Conservation (phyloP, 2,888 invertebrate genomes). For the Eupithecia dodoneata region DNA sequence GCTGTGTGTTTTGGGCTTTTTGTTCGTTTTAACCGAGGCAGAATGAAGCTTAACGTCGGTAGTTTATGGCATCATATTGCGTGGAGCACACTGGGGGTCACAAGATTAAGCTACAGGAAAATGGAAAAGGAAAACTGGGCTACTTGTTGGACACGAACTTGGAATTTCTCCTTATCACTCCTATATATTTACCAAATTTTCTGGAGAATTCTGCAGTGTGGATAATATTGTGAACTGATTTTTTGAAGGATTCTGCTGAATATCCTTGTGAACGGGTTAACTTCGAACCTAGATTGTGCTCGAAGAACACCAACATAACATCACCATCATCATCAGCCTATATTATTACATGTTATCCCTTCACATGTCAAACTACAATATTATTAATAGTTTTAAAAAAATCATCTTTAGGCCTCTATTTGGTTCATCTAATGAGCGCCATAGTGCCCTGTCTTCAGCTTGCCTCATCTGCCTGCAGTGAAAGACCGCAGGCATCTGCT, state of each 20-base stretch:
- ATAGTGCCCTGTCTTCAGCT: too few species aligned
- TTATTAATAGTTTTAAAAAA: too few species aligned
- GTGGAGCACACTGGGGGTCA: conserved; percentile 47
- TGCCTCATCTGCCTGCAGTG: too few species aligned
- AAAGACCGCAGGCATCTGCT: too few species aligned
- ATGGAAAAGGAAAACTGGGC: background rate
- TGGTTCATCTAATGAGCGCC: too few species aligned
- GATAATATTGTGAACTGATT: background rate
- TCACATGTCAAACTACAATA: too few species aligned
- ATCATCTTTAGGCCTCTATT: too few species aligned
- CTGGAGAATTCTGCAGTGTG: background rate
- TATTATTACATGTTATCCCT: too few species aligned
- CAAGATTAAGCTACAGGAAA: background rate
- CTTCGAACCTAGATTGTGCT: too few species aligned
- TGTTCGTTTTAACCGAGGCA: conserved; percentile 61
- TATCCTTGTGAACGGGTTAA: background rate
- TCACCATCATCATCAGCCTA: too few species aligned
- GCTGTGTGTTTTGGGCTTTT: conserved; percentile 21
- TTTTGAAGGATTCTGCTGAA: background rate
- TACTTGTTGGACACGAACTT: conserved; percentile 6
- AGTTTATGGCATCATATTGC: conserved; percentile 69
- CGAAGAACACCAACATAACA: too few species aligned
- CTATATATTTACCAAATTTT: background rate
- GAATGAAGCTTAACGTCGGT: conserved; percentile 61
- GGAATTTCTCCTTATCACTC: background rate